These are phyloP conservation scores for Sciurus vulgaris DNA, from an alignment of 2,797 vertebrate genomes.

Conservation along the genomic window DNA sequence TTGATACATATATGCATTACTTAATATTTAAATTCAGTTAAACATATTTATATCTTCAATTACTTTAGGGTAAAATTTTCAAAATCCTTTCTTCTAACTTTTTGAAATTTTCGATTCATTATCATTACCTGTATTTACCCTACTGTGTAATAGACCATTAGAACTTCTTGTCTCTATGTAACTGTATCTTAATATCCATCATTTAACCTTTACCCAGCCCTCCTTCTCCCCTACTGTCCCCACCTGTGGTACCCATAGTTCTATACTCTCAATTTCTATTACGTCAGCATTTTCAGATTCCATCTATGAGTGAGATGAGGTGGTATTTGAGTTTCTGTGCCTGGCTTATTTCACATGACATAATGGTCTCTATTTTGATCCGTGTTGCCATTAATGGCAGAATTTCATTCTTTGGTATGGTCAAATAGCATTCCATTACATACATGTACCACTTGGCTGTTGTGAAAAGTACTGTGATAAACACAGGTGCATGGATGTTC, in stretches of 20 bases:
- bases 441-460: neutral
- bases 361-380: neutral
- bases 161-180: neutral
- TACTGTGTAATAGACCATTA: neutral
- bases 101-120: neutral
- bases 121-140: neutral
- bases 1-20: neutral
- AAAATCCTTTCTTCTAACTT: neutral
- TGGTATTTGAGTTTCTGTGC: neutral
- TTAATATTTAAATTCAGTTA: neutral
- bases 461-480: too few relatives aligned
- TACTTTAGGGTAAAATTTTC: neutral
- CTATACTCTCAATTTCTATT: neutral
- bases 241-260: neutral
- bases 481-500: too few relatives aligned
- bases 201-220: neutral
- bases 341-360: neutral
- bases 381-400: neutral
- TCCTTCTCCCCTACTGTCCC: too few relatives aligned
- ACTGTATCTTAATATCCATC: too few relatives aligned
- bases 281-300: neutral
- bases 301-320: neutral
- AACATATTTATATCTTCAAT: neutral
- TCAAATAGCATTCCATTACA: neutral
- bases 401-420: neutral